phyloP scores from a whole-genome alignment of 2,113 vertebrate species.

The Etheostoma cragini region DNA sequence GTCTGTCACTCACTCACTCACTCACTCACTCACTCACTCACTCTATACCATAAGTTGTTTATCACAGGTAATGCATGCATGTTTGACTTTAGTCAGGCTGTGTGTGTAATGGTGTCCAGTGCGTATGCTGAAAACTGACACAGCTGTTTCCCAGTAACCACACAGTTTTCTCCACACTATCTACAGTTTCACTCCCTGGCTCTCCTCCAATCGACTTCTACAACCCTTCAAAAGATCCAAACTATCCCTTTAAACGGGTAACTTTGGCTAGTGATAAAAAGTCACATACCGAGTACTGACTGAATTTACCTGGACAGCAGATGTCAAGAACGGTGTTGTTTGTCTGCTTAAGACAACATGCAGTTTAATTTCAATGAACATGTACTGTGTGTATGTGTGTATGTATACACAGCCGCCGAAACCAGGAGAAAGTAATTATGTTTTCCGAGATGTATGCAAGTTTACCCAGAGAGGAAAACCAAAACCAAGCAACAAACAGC shows the following conservation, averaged over 20 bases:
- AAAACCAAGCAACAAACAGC: conserved; percentile 57
- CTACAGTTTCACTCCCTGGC: conserved; percentile 58
- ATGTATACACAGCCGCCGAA: conserved; percentile 29
- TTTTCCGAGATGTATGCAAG: conserved; percentile 58
- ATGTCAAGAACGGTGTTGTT: not conserved
- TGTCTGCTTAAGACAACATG: conserved; percentile 15
- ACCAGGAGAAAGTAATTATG: conserved; percentile 46
- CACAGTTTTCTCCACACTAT: conserved; percentile 60
- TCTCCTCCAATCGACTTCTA: conserved; percentile 37
- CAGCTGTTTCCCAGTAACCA: conserved; percentile 63
- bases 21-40: too few relatives aligned
- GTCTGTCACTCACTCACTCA: too few relatives aligned
- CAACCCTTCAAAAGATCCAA: too few relatives aligned
- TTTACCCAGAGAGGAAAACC: conserved; percentile 46
- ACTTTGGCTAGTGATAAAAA: not conserved
- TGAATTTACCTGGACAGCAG: conserved; percentile 1
- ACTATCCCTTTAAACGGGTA: too few relatives aligned
- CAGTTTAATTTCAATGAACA: conserved; percentile 5
- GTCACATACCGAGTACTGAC: not conserved
- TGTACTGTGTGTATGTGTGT: conserved; percentile 12
- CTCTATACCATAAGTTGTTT: not conserved
- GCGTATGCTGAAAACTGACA: conserved; percentile 51
- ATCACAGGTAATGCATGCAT: not conserved
- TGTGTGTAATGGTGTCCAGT: conserved; percentile 23
- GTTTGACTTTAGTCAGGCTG: conserved; percentile 1